phyloP scores from a whole-genome alignment of 2,888 invertebrate species.

The Tridacna gigas region DNA sequence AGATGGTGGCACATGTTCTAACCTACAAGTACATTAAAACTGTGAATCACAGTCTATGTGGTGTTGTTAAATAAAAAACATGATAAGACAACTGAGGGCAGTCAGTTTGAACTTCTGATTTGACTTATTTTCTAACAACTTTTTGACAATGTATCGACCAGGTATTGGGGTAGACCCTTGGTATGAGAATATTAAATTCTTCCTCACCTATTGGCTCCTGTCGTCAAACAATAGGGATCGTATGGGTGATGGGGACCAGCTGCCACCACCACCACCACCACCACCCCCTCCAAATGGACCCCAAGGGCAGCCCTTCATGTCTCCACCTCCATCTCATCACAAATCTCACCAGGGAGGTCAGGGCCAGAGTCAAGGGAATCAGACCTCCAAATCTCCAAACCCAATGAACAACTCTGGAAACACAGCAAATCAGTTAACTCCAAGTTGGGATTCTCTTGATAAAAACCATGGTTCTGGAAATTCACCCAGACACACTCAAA shows the following conservation, averaged over 20 bases:
- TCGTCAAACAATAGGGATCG: slow-evolving; percentile 67
- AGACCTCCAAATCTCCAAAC: slow-evolving; percentile 47
- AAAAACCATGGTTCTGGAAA: slow-evolving; percentile 39
- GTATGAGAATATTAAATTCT: slow-evolving; percentile 71
- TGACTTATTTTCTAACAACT: too few species aligned
- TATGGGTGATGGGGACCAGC: slow-evolving; percentile 56
- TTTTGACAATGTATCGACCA: slow-evolving; percentile 59
- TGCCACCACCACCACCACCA: slow-evolving; percentile 55
- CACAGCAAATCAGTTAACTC: slow-evolving; percentile 51
- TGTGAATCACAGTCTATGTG: too few species aligned
- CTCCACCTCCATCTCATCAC: slow-evolving; percentile 55
- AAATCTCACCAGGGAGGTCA: slow-evolving; percentile 46
- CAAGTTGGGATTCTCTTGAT: slow-evolving; percentile 52
- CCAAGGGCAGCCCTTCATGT: slow-evolving; percentile 53
- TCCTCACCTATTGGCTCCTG: slow-evolving; percentile 69
- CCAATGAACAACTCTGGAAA: slow-evolving; percentile 38
- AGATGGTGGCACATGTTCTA: too few species aligned
- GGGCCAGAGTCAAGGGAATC: slow-evolving; percentile 38
- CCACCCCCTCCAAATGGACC: slow-evolving; percentile 59
- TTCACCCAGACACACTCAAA: slow-evolving; percentile 45
- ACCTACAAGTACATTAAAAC: too few species aligned
- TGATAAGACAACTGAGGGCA: too few species aligned
- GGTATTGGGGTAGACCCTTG: slow-evolving; percentile 69
- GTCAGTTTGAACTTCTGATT: too few species aligned
- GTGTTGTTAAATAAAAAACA: too few species aligned